Conservation (phyloP, 2,113 vertebrate species). For the Bubo blakistoni region DNA sequence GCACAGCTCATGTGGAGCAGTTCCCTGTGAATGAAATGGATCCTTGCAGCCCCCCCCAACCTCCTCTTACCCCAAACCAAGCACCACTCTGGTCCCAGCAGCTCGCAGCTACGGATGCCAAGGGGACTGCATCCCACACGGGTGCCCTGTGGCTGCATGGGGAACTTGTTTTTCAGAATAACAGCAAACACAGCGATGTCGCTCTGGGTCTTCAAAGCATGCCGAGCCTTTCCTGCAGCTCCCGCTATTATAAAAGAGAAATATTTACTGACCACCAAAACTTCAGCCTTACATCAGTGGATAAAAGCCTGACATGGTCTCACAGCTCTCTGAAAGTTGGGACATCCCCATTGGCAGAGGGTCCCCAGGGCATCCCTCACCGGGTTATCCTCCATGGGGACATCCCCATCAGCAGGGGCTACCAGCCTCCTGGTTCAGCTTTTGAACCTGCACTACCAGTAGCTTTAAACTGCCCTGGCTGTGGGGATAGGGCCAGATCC, state of each 20-base stretch:
- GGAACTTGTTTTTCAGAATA: not conserved
- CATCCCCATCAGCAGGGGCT: not conserved
- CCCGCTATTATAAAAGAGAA: not conserved
- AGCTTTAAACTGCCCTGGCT: not conserved
- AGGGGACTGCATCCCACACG: fast-evolving
- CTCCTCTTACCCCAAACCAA: not conserved
- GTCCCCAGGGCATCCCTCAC: not conserved
- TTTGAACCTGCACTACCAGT: not conserved
- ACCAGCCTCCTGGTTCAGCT: not conserved
- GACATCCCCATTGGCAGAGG: not conserved
- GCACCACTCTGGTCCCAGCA: not conserved
- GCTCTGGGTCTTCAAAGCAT: not conserved
- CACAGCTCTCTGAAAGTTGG: not conserved
- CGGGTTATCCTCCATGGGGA: too few species aligned
- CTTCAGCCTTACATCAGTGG: not conserved
- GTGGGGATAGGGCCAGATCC: not conserved
- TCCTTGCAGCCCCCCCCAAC: not conserved
- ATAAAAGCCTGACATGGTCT: not conserved
- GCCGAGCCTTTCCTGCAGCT: not conserved
- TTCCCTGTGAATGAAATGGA: not conserved
- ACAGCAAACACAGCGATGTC: not conserved
- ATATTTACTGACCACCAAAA: not conserved
- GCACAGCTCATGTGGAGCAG: not conserved
- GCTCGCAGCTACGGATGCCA: not conserved
- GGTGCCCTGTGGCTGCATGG: not conserved